A percentile compares a stretch with the other conserved stretches of the same genome.
phyloP scores from a whole-genome alignment of 2,797 vertebrate genomes.

The Loriculus beryllinus region DNA sequence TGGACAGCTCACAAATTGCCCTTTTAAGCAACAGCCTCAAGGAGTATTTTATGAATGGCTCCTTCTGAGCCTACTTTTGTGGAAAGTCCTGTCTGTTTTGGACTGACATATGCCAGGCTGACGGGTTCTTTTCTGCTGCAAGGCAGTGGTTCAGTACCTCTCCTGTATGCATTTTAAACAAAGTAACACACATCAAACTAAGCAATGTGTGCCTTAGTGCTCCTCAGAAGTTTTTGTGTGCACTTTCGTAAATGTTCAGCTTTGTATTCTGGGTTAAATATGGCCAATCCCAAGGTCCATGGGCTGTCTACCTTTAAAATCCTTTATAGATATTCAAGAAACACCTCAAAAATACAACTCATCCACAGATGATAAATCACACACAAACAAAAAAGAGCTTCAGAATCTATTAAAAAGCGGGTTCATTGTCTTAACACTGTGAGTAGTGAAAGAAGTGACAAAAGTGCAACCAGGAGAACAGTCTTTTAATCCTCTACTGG shows the following conservation, averaged over 20 bases:
- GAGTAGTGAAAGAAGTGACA: background rate
- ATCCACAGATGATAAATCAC: background rate
- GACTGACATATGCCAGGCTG: background rate
- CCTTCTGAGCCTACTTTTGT: background rate
- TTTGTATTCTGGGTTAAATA: background rate
- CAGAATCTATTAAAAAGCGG: background rate
- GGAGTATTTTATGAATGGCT: background rate
- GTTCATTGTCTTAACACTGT: background rate
- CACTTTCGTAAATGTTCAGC: background rate
- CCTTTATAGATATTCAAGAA: background rate
- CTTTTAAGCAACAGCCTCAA: background rate
- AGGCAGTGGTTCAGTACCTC: background rate
- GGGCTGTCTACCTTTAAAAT: background rate
- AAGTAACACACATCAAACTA: background rate
- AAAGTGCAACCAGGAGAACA: background rate
- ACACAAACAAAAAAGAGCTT: background rate
- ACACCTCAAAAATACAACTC: background rate
- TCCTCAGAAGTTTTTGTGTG: background rate
- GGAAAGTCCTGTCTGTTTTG: background rate
- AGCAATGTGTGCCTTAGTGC: background rate
- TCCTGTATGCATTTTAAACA: background rate
- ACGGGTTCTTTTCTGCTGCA: background rate
- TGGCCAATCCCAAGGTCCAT: background rate
- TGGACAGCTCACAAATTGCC: background rate
- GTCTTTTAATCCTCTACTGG: background rate